Base-by-base conservation (phyloP, 2,888 invertebrate species). In the Andrena marginata region DNA sequence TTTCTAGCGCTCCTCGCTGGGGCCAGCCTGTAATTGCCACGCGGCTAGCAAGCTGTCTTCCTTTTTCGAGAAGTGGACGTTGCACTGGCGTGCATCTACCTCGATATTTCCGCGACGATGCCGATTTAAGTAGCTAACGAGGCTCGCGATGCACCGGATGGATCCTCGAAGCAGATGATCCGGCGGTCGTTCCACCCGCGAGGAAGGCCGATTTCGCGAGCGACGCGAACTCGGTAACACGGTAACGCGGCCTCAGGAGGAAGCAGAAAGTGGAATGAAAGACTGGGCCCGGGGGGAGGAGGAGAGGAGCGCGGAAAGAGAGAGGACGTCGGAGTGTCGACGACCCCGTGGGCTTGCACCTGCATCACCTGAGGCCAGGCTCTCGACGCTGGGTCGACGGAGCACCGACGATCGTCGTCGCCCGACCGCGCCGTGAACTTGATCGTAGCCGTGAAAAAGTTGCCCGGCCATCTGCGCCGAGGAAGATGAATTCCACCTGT, bases 261-360 rank as follows among this genome's bases (percentile, higher is more conserved):
- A 79, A 69, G 77, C 69, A 59, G 77, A 71, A 74, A 75, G 83
- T 64, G 72, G 79, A 72, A 85, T 77, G 68, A 72, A 75, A 74
- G 73, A 56, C 56, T 10, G 59, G 60, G 77, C 16, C 1, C 8
- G 71, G 71, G 75, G 71, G 71, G 75, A 31, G 63, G 65, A 49
- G 59, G 77, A 59, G 51, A 60, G 73, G 49, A 59, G 69, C 64
- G 54, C 56, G 35, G 69, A 35, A 69, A 56, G 69, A 69, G 70
- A 60, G 70, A 70, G 70, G 59, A 48, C 20, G 56, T 26, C 56
- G 56, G 4, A 20, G 77, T 85, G 89, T 82, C 87, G 85, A 82
- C 70, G 85, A 88, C 88, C 90, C 72, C 85, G 80, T 81, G 80
- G 85, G 86, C 82, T 77, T 29, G 70, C 89, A 89, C 88, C 90